phyloP scores from a whole-genome alignment of 1,140 invertebrate genomes.

The Nixonia krombeini region DNA sequence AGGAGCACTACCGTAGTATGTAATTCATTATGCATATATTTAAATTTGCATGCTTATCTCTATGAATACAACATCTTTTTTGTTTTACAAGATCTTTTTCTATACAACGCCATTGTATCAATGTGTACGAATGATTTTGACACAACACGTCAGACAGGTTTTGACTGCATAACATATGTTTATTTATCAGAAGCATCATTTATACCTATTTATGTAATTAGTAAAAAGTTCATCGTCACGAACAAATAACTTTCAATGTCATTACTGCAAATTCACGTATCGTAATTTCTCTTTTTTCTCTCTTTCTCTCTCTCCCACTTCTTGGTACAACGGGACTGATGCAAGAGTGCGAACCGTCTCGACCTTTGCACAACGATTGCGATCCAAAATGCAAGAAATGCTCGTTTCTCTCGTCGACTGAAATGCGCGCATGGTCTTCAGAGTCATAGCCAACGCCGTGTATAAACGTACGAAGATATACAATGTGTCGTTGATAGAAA shows the following conservation, averaged over 20 bases:
- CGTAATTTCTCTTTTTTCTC: slow-evolving; percentile 38
- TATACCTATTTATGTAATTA: slow-evolving; percentile 58
- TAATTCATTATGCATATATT: slow-evolving; percentile 61
- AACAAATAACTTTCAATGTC: slow-evolving; percentile 60
- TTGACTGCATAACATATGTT: slow-evolving; percentile 65
- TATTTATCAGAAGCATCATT: slow-evolving; percentile 64
- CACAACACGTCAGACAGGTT: slow-evolving; percentile 58
- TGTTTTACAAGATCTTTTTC: slow-evolving; percentile 49
- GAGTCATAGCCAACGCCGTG: slow-evolving; percentile 26
- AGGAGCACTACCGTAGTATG: slow-evolving; percentile 59
- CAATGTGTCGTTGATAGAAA: slow-evolving; percentile 36
- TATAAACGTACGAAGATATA: slow-evolving; percentile 48
- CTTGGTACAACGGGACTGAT: slow-evolving; percentile 54
- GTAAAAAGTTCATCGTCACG: slow-evolving; percentile 66
- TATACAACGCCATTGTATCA: slow-evolving; percentile 56
- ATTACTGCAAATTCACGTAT: slow-evolving; percentile 52
- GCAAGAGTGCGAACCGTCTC: slow-evolving; percentile 50
- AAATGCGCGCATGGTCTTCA: slow-evolving; percentile 32
- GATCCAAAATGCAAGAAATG: neutral
- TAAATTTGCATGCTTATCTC: slow-evolving; percentile 61
- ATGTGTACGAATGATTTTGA: slow-evolving; percentile 60
- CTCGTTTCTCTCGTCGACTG: neutral
- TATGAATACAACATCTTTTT: slow-evolving; percentile 59
- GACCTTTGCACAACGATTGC: neutral
- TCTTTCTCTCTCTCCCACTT: neutral